A percentile compares a stretch with the other conserved stretches of the same genome.
phyloP scores from a whole-genome alignment of 2,797 vertebrate genomes.

The Spea hammondii region DNA sequence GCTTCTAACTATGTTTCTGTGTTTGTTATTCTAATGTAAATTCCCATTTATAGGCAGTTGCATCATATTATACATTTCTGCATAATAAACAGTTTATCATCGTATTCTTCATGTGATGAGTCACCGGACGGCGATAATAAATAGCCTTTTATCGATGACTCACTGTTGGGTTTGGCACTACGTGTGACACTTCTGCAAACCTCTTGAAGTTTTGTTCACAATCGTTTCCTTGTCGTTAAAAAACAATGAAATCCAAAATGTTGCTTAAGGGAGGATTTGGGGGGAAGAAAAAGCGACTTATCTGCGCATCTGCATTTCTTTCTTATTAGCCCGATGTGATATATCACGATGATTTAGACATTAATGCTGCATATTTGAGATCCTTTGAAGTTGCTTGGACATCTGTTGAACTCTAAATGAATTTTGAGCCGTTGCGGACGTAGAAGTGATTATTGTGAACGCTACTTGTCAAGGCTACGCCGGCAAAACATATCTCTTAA shows the following conservation, averaged over 20 bases:
- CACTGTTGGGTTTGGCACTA: slow-evolving; percentile 24
- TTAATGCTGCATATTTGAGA: slow-evolving; percentile 15
- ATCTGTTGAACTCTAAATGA: too few relatives aligned
- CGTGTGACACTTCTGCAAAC: slow-evolving; percentile 30
- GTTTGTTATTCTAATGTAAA: too few relatives aligned
- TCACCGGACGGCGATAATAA: slow-evolving; percentile 14
- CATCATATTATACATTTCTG: slow-evolving; percentile 1
- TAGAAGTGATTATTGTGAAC: too few relatives aligned
- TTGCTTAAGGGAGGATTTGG: neutral
- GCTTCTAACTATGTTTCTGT: too few relatives aligned
- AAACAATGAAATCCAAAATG: slow-evolving; percentile 17
- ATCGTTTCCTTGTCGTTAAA: slow-evolving; percentile 11
- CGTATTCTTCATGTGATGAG: slow-evolving; percentile 22
- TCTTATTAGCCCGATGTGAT: slow-evolving; percentile 17
- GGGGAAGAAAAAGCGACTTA: neutral
- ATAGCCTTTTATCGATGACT: slow-evolving; percentile 30
- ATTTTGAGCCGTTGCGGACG: too few relatives aligned
- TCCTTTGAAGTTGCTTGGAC: neutral
- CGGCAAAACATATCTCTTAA: too few relatives aligned
- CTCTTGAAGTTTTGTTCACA: slow-evolving; percentile 22
- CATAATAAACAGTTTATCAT: neutral
- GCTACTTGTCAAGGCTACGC: too few relatives aligned
- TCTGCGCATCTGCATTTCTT: neutral
- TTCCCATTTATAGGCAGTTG: neutral
- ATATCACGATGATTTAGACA: slow-evolving; percentile 7